Evolutionary conservation across 2,888 invertebrate species (phyloP).

Genomic region (Corbicula japonica): DNA sequence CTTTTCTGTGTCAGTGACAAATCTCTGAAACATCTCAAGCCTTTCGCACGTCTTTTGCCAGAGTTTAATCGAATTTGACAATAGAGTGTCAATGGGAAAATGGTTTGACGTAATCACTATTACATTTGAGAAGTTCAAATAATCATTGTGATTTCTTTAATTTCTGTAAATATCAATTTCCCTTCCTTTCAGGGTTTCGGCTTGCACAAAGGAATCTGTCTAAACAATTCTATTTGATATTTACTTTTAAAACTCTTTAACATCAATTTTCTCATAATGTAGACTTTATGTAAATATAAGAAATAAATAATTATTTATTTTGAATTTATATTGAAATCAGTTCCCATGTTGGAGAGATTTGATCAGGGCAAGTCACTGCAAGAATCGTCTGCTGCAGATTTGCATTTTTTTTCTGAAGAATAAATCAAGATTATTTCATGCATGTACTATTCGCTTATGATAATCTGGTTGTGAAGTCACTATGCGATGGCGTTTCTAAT

Average conservation of each 20-base stretch:
- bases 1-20: too few relatives aligned
- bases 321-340: slow-evolving; percentile 55
- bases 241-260: slow-evolving; percentile 26
- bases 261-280: slow-evolving; percentile 44
- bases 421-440: too few relatives aligned
- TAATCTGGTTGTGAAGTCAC: too few relatives aligned
- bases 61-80: too few relatives aligned
- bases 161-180: slow-evolving; percentile 54
- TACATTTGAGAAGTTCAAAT: slow-evolving; percentile 41
- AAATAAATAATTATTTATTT: slow-evolving; percentile 66
- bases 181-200: slow-evolving; percentile 7
- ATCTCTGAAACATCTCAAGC: too few relatives aligned
- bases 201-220: slow-evolving; percentile 9
- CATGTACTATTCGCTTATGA: too few relatives aligned
- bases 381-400: too few relatives aligned
- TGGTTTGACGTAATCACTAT: slow-evolving; percentile 19
- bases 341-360: too few relatives aligned
- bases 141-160: slow-evolving; percentile 25
- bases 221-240: slow-evolving; percentile 25
- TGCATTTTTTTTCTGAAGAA: too few relatives aligned
- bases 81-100: slow-evolving; percentile 23
- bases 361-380: too few relatives aligned
- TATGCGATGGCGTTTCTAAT: too few relatives aligned
- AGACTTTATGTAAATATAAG: slow-evolving; percentile 47
- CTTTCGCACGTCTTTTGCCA: too few relatives aligned